Evolutionary conservation across 1,140 invertebrate genomes (phyloP).

Genomic region (Oppia nitens): DNA sequence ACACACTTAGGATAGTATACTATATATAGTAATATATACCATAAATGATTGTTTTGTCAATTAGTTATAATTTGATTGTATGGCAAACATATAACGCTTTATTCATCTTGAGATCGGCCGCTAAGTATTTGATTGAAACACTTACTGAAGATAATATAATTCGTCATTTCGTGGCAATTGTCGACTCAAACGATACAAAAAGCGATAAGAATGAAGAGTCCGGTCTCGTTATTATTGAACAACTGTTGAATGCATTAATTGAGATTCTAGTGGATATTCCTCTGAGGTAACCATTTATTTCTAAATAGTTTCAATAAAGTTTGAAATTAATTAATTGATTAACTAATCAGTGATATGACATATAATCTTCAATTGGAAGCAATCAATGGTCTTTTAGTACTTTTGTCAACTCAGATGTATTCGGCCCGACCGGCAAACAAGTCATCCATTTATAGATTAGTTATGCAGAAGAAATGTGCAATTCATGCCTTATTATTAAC

Average conservation of each 20-base stretch:
- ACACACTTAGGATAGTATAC: background rate
- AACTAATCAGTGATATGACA: slow-evolving; percentile 55
- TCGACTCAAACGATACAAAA: background rate
- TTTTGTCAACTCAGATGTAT: slow-evolving; percentile 76
- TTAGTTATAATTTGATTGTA: slow-evolving; percentile 13
- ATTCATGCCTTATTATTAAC: slow-evolving; percentile 53
- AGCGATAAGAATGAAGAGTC: slow-evolving; percentile 3
- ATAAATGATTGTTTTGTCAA: background rate
- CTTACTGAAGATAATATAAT: slow-evolving; percentile 36
- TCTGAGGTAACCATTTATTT: slow-evolving; percentile 26
- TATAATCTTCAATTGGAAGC: slow-evolving; percentile 74
- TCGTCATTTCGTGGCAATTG: slow-evolving; percentile 30
- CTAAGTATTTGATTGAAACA: slow-evolving; percentile 64
- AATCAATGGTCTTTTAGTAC: slow-evolving; percentile 62
- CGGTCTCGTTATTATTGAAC: slow-evolving; percentile 18
- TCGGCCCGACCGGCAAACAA: slow-evolving; percentile 45
- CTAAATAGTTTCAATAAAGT: background rate
- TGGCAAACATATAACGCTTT: slow-evolving; percentile 91
- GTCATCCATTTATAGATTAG: slow-evolving; percentile 39
- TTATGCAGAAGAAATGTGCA: slow-evolving; percentile 37
- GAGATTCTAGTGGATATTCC: slow-evolving; percentile 59
- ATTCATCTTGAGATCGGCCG: slow-evolving; percentile 69
- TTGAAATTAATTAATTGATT: slow-evolving; percentile 17
- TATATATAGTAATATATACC: background rate
- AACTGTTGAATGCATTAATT: slow-evolving; percentile 36